Evolutionary conservation across 53 echinoderm and acorn worm species (phyloP).

Genomic region (Echinometra lucunter): DNA sequence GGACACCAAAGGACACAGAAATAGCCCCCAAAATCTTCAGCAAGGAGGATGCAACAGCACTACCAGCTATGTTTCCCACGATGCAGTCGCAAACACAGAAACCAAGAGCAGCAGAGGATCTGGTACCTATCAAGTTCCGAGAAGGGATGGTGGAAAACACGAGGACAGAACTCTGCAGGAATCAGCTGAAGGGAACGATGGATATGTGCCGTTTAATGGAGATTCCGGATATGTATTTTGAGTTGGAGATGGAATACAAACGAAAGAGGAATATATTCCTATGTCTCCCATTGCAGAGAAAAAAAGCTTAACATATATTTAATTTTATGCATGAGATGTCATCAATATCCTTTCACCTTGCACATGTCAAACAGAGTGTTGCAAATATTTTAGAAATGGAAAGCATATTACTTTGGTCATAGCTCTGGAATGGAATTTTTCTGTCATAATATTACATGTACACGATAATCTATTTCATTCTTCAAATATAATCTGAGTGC

Average conservation of each 20-base stretch:
- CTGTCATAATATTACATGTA: too few relatives aligned
- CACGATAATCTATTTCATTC: too few relatives aligned
- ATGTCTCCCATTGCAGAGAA: conserved; percentile 26
- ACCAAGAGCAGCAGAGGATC: background rate
- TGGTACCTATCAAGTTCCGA: background rate
- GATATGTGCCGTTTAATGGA: background rate
- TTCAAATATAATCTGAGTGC: too few relatives aligned
- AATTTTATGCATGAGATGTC: too few relatives aligned
- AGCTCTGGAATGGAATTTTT: too few relatives aligned
- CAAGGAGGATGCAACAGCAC: background rate
- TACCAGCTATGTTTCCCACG: background rate
- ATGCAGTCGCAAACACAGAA: background rate
- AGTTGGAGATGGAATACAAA: background rate
- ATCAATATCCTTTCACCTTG: too few relatives aligned
- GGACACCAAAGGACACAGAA: background rate
- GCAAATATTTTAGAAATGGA: too few relatives aligned
- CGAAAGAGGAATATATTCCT: background rate
- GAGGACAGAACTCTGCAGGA: background rate
- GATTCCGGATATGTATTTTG: conserved; percentile 28
- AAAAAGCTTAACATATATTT: too few relatives aligned
- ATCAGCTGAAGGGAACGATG: background rate
- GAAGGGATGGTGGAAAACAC: background rate
- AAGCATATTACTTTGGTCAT: too few relatives aligned
- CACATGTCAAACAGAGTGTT: too few relatives aligned
- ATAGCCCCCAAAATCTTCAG: background rate